Conservation (phyloP, 2,888 invertebrate species). For the Drosophila colorata region DNA sequence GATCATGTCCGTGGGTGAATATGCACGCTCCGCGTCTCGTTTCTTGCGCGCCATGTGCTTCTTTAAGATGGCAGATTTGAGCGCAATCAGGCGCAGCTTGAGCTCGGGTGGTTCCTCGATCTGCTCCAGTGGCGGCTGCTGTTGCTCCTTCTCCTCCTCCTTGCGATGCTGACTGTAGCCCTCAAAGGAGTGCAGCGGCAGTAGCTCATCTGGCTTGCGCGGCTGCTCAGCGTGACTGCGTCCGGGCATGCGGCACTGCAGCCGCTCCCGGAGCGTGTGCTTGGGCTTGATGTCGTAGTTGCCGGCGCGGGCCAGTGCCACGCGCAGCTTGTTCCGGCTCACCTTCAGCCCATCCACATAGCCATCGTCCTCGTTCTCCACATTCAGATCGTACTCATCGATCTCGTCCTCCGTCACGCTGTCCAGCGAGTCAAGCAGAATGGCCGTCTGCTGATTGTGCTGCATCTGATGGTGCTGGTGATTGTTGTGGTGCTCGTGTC, state of each 20-base stretch:
- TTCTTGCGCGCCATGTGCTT: slow-evolving; percentile 83
- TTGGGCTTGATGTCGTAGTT: slow-evolving; percentile 59
- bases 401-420: slow-evolving; percentile 58
- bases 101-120: slow-evolving; percentile 52
- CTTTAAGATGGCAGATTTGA: slow-evolving; percentile 84
- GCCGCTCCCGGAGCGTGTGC: slow-evolving; percentile 61
- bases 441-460: slow-evolving; percentile 35
- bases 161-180: slow-evolving; percentile 16
- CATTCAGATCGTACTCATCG: slow-evolving; percentile 49
- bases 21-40: slow-evolving; percentile 83
- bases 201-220: slow-evolving; percentile 9
- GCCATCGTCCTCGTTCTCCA: slow-evolving; percentile 45
- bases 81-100: slow-evolving; percentile 82
- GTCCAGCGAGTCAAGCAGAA: slow-evolving; percentile 55
- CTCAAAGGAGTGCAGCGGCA: slow-evolving; percentile 8
- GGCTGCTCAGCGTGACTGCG: background rate
- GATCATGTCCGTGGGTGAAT: slow-evolving; percentile 85
- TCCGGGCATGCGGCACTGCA: slow-evolving; percentile 48
- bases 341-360: slow-evolving; percentile 53
- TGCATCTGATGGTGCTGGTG: slow-evolving; percentile 15
- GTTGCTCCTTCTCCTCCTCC: slow-evolving; percentile 4
- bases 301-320: slow-evolving; percentile 71
- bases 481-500: slow-evolving; percentile 42
- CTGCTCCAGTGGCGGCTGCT: slow-evolving; percentile 67
- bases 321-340: slow-evolving; percentile 77